Conservation (phyloP, 2,113 vertebrate genomes). For the Oceanodroma tethys region DNA sequence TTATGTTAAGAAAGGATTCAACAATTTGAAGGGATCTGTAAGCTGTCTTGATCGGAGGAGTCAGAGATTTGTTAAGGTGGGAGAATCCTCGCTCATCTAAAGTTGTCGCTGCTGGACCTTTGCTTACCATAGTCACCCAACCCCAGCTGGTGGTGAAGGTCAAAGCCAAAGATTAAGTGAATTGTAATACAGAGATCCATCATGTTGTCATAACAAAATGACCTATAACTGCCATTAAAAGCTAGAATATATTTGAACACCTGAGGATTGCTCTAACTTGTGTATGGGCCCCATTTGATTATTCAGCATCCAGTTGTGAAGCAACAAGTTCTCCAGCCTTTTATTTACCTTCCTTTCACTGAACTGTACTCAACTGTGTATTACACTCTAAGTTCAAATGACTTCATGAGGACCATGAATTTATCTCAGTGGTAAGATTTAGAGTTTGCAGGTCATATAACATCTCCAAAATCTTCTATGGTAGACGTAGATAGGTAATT, state of each 20-base stretch:
- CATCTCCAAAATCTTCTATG: neutral
- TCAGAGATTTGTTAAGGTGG: neutral
- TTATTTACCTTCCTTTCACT: neutral
- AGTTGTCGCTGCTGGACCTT: neutral
- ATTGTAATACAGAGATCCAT: neutral
- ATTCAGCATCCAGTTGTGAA: neutral
- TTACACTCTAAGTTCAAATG: neutral
- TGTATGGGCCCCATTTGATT: neutral
- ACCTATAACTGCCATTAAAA: neutral
- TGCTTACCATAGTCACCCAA: neutral
- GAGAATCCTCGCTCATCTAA: neutral
- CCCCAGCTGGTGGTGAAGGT: neutral
- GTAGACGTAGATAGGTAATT: neutral
- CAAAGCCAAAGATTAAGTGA: neutral
- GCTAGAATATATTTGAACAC: neutral
- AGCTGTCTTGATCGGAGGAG: neutral
- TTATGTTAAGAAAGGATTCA: neutral
- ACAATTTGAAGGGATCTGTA: neutral
- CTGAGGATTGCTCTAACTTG: neutral
- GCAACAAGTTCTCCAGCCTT: neutral
- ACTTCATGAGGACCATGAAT: neutral
- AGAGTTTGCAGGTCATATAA: neutral
- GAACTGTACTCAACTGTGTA: neutral
- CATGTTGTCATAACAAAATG: neutral
- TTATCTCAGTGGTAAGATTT: neutral